Base-by-base conservation (phyloP, 1,140 invertebrate species). In the Calephelis nemesis region DNA sequence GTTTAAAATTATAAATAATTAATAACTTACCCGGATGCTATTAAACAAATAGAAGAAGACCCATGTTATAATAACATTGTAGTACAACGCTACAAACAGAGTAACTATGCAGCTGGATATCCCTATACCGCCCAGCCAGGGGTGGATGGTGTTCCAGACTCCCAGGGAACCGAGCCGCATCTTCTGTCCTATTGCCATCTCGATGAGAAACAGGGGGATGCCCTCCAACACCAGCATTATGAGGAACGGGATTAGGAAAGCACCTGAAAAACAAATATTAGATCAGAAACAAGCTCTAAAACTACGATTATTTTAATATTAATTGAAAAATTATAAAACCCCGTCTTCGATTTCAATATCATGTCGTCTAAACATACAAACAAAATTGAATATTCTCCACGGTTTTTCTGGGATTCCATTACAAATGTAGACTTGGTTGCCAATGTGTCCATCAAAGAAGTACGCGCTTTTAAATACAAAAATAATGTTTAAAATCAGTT, bases 41-140 rank as follows among this genome's bases (percentile, higher is more conserved):
- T 98, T 97, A 90, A 97, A 97, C 65, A 98, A 94, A 84, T 99
- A 99, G 87, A 96, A 99, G 92, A 99, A 96, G 73, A 98, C 98
- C 98, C 98, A 99, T 52, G 98, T 98, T 80, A 99, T 98, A 84
- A 99, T 99, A 74, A 99, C 97, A 83, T 99, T 99, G 93, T 99
- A 99, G 90, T 99, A 99, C 47, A 99, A 93, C 1, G 96, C 96
- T 15, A 98, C 97, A 82, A 98, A 97, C 63, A 97, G 96, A 0
- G 97, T 98, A 52, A 99, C 97, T 62, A 99, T 95, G 80, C 97
- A 98, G 65, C 96, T 97, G 11, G 97, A 96, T 67, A 98, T 97
- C 13, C 96, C 96, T 71, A 98, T 96, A 49, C 97, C 97, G 6
- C 97, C 97, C 67, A 98, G 92, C 96, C 97, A 98, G 0, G 98